Evolutionary conservation across 2,113 vertebrate species (phyloP).

Genomic region (Paraplagusia blochii): DNA sequence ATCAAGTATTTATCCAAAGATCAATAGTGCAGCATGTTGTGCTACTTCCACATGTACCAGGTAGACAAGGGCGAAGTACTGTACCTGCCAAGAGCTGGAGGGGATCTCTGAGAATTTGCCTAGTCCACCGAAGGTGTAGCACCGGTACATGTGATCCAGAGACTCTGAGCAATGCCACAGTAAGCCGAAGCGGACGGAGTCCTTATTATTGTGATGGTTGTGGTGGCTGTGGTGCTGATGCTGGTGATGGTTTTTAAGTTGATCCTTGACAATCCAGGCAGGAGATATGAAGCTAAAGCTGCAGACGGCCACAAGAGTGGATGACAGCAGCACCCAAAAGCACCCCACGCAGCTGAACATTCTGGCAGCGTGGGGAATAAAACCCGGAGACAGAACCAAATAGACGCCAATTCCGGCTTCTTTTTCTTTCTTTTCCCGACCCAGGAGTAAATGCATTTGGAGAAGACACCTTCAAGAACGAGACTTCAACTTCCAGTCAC

Average conservation of each 20-base stretch:
- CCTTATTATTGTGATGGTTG: conserved; percentile 55
- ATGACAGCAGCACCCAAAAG: conserved; percentile 87
- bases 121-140: conserved; percentile 82
- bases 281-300: conserved; percentile 86
- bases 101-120: conserved; percentile 85
- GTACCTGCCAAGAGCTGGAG: conserved; percentile 89
- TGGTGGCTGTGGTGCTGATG: conserved; percentile 30
- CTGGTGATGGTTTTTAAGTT: conserved; percentile 60
- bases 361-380: conserved; percentile 73
- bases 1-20: too few species aligned
- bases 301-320: conserved; percentile 83
- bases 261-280: conserved; percentile 83
- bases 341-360: conserved; percentile 88
- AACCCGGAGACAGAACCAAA: conserved; percentile 68
- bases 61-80: background rate
- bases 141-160: conserved; percentile 76
- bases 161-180: conserved; percentile 87
- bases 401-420: conserved; percentile 69
- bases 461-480: conserved; percentile 58
- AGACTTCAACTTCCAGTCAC: conserved; percentile 32
- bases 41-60: conserved; percentile 18
- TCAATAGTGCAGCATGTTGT: too few species aligned
- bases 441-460: conserved; percentile 82
- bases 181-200: conserved; percentile 83
- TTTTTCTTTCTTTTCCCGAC: conserved; percentile 78